Base-by-base conservation (phyloP, 1,140 invertebrate genomes). In the Polypedilum pembai region DNA sequence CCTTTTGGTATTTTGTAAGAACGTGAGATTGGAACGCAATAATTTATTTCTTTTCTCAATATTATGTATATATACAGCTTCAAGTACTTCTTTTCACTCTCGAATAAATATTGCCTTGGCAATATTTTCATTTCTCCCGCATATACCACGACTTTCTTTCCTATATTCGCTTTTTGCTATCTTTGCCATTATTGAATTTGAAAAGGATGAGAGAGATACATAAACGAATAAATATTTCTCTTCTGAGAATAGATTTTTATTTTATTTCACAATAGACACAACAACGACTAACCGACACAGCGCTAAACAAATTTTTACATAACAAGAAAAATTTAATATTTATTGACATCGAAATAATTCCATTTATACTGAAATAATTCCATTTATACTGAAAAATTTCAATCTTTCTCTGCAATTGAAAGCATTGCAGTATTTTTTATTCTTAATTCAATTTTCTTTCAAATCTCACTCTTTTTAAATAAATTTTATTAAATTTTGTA, bases 71-170 rank as follows among this genome's bases (percentile, higher is more conserved):
- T 33, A 56, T 15, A 56, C n/a, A 56, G 45, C 45, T n/a, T 56
- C 45, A 56, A 56, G 45, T 56, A 56, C 45, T 56, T 56, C 15
- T 56, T 56, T 15, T 56, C 12, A 56, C n/a, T 56, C n/a, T 56
- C 45, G n/a, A 56, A n/a, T 56, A 56, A 56, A 56, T 56, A 56
- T 56, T 12, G 45, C 45, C 45, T 56, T n/a, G 45, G 45, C 45
- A 56, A 56, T 56, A 56, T 56, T 56, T 56, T 56, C 45, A 56
- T 56, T 56, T 56, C 45, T 56, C n/a, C 45, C n/a, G 45, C 45
- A n/a, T 56, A 1, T 12, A 56, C n/a, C 45, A 4, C 15, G 3
- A 15, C 45, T n/a, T 56, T 56, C 12, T n/a, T n/a, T 56, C 15
- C 12, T 56, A 1, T 56, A 56, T 56, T 56, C 24, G 24, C 24